A percentile compares a stretch with the other conserved stretches of the same genome.
These are phyloP conservation scores for Leucoraja erinaceus DNA, from an alignment of 2,113 vertebrate genomes.

Conservation along the genomic window DNA sequence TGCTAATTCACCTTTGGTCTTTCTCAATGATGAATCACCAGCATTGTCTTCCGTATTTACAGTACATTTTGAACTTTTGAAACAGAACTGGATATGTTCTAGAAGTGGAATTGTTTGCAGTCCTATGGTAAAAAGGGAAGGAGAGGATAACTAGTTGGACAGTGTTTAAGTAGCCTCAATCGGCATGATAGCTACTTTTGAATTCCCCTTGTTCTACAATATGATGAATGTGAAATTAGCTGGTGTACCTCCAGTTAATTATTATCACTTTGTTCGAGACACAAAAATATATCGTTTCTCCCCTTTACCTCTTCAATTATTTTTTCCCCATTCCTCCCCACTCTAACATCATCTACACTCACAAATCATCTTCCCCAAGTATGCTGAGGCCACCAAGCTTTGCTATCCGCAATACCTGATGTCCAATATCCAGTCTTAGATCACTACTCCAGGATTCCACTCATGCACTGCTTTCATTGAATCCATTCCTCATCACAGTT, in stretches of 20 bases:
- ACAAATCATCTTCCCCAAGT: not conserved
- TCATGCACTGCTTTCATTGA: not conserved
- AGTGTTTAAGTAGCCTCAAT: no score
- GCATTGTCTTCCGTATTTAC: not conserved
- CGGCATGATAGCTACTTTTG: no score
- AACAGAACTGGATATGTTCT: no score
- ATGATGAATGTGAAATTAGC: not conserved
- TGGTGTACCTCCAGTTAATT: not conserved
- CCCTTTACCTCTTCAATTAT: not conserved
- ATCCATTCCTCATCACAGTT: not conserved
- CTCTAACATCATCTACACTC: not conserved
- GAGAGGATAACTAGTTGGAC: no score
- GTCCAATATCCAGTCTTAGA: not conserved
- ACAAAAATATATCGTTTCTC: not conserved
- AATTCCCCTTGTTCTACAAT: no score
- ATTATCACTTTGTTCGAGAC: not conserved
- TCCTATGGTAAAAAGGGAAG: no score
- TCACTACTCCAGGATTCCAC: not conserved
- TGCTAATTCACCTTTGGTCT: not conserved
- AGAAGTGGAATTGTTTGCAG: no score
- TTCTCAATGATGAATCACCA: not conserved
- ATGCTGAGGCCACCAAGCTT: not conserved
- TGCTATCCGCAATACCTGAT: not conserved
- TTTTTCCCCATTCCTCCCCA: not conserved
- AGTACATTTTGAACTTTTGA: not conserved